These are phyloP conservation scores for Chloropsis hardwickii DNA, from an alignment of 2,113 vertebrate species.

Conservation along the genomic window DNA sequence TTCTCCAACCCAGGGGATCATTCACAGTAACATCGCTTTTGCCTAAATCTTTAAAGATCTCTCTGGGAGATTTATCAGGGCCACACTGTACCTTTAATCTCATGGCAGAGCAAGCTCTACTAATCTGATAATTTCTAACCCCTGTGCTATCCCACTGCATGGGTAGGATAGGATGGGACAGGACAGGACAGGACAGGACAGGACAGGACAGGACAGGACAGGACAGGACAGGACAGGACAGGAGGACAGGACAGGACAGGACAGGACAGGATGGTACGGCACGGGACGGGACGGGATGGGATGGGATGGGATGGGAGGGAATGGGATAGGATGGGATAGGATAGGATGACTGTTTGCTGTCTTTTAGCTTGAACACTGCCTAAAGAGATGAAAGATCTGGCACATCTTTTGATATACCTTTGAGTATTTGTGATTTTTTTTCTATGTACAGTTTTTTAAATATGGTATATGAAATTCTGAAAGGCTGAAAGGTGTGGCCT, in stretches of 20 bases:
- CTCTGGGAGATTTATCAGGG: background rate
- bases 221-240: background rate
- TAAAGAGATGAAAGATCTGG: background rate
- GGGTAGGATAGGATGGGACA: background rate
- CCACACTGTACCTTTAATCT: background rate
- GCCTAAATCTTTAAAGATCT: background rate
- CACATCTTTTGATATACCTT: background rate
- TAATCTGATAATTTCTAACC: background rate
- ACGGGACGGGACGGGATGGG: background rate
- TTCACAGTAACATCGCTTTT: rapidly evolving
- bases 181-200: background rate
- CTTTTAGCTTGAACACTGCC: background rate
- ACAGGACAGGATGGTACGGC: no score
- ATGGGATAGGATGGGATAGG: background rate
- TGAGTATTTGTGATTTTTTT: background rate
- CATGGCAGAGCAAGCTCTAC: background rate
- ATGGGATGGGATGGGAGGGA: background rate
- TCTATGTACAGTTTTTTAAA: background rate
- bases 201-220: background rate
- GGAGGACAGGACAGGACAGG: background rate
- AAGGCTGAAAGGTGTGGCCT: background rate
- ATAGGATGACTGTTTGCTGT: background rate
- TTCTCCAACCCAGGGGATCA: background rate
- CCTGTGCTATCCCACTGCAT: background rate
- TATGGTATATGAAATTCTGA: background rate